Conservation (phyloP, 2,797 vertebrate genomes). For the Linurgus olivaceus region DNA sequence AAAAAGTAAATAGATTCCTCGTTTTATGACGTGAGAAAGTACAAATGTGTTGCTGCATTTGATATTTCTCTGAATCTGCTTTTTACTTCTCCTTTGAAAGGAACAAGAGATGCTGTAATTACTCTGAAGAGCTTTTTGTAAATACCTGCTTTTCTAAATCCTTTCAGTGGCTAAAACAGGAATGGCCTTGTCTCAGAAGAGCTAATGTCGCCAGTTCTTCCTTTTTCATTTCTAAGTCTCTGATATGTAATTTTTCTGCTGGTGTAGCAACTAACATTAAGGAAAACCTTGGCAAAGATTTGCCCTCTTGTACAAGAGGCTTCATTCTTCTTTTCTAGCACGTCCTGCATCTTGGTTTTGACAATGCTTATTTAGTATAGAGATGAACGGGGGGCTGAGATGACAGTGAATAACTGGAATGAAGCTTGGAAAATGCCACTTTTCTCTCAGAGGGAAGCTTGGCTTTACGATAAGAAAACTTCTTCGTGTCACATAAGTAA, state of each 20-base stretch:
- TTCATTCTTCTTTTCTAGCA: neutral
- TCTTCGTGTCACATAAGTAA: fast-evolving
- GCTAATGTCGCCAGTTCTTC: neutral
- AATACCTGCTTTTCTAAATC: neutral
- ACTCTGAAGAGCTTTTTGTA: neutral
- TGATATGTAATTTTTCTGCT: neutral
- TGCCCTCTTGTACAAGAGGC: neutral
- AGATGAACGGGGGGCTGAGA: neutral
- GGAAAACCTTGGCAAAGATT: neutral
- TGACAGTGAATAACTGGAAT: neutral
- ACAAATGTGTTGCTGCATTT: neutral
- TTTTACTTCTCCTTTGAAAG: neutral
- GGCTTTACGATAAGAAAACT: neutral
- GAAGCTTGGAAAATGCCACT: neutral
- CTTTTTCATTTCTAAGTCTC: neutral
- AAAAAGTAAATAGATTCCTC: neutral
- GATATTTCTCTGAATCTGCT: neutral
- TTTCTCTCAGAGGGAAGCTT: neutral
- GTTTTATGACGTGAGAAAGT: neutral
- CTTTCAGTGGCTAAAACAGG: neutral
- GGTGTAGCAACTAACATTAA: neutral
- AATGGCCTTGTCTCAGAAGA: neutral
- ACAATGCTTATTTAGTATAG: neutral
- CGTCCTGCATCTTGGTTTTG: neutral
- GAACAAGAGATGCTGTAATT: neutral